Conservation (phyloP, 1,140 invertebrate genomes). For the Zophobas morio region DNA sequence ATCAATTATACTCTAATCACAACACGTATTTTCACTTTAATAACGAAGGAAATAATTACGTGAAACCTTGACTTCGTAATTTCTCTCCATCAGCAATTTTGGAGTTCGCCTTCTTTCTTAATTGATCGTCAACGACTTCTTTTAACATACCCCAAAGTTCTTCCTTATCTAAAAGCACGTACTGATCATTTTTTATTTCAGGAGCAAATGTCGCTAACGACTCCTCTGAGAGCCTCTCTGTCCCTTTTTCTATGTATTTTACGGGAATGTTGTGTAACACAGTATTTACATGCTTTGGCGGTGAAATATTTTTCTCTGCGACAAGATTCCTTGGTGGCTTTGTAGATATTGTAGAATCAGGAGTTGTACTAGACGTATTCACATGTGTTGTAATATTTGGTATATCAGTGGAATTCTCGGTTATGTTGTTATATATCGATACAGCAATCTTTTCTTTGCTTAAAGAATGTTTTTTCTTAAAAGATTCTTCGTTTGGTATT, state of each 20-base stretch:
- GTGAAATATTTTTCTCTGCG: conserved; percentile 47
- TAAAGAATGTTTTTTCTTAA: neutral
- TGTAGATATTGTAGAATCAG: neutral
- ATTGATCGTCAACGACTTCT: conserved; percentile 68
- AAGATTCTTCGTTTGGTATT: neutral
- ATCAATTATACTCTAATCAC: conserved; percentile 48
- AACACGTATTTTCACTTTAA: conserved; percentile 32
- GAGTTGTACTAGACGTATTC: neutral
- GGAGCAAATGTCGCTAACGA: conserved; percentile 69
- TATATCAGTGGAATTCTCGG: neutral
- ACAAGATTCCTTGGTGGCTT: neutral
- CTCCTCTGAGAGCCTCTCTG: conserved; percentile 45
- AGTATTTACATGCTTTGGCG: conserved; percentile 70
- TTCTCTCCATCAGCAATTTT: conserved; percentile 52
- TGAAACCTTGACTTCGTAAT: conserved; percentile 54
- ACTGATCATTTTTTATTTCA: conserved; percentile 71
- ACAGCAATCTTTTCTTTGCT: neutral
- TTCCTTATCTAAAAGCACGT: conserved; percentile 73
- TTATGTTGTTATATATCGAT: neutral
- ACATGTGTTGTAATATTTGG: neutral
- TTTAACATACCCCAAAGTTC: conserved; percentile 74
- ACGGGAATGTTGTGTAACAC: conserved; percentile 70
- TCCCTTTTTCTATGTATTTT: conserved; percentile 50
- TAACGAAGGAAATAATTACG: conserved; percentile 50
- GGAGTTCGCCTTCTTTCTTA: conserved; percentile 54